A percentile compares a stretch with the other conserved stretches of the same genome.
phyloP scores from a whole-genome alignment of 64 coral and sea anemone genomes.

The Astreopora myriophthalma region DNA sequence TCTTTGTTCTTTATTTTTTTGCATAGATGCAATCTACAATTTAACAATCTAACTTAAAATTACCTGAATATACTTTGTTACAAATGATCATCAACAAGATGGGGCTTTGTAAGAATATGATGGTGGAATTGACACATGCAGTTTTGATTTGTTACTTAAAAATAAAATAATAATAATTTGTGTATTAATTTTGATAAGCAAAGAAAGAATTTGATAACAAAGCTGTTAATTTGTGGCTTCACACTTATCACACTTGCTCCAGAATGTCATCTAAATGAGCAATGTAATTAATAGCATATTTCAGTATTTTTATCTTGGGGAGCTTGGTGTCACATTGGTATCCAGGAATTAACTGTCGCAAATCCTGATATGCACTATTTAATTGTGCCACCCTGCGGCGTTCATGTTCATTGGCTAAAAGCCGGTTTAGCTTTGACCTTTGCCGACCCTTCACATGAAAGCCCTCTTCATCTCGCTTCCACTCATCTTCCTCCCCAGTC shows the following conservation, averaged over 20 bases:
- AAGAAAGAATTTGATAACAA: not conserved
- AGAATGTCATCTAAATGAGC: constrained; percentile 82
- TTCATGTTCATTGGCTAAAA: constrained; percentile 95
- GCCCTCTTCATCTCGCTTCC: constrained; percentile 34
- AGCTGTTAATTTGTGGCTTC: not conserved
- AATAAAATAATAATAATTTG: too few species aligned
- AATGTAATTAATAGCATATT: constrained; percentile 94
- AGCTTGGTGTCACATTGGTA: constrained; percentile 97
- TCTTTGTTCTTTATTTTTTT: too few species aligned
- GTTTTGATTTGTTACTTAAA: too few species aligned
- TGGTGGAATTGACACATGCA: too few species aligned
- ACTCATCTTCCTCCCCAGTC: constrained; percentile 13
- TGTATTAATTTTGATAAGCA: too few species aligned
- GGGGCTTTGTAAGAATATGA: too few species aligned
- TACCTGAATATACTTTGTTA: too few species aligned
- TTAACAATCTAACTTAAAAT: too few species aligned
- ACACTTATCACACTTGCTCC: not conserved
- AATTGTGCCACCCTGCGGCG: constrained; percentile 89
- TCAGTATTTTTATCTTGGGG: constrained; percentile 94
- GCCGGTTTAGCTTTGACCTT: constrained; percentile 87
- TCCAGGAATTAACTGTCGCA: constrained; percentile 89
- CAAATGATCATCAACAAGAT: too few species aligned
- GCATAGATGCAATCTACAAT: too few species aligned
- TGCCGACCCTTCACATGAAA: constrained; percentile 59
- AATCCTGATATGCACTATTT: constrained; percentile 85